phyloP scores from a whole-genome alignment of 2,797 vertebrate genomes.

The Eremophila alpestris region DNA sequence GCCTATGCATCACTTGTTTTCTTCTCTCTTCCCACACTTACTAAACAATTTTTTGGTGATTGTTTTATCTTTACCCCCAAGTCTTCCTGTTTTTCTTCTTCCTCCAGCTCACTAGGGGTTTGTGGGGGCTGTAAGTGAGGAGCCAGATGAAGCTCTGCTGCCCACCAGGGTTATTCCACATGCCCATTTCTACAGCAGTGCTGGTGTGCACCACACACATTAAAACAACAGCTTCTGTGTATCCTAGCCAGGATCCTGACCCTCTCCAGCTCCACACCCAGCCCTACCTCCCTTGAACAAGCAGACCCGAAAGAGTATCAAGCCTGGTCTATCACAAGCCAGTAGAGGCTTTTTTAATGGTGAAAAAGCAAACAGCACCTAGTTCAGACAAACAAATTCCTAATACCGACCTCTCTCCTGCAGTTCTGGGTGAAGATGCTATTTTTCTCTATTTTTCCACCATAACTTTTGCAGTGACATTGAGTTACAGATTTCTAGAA shows the following conservation, averaged over 20 bases:
- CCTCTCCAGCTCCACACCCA: neutral
- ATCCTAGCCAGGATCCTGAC: neutral
- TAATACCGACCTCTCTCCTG: neutral
- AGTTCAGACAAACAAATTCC: neutral
- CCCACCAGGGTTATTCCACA: neutral
- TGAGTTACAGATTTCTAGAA: neutral
- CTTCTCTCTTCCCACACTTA: neutral
- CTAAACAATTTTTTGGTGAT: neutral
- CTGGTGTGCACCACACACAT: no score
- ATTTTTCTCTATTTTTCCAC: neutral
- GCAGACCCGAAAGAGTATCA: neutral
- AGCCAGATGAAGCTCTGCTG: neutral
- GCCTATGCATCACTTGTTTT: neutral
- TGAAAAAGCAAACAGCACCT: neutral
- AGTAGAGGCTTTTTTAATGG: fast-evolving
- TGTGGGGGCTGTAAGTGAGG: fast-evolving
- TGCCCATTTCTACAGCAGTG: neutral
- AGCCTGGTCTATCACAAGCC: neutral
- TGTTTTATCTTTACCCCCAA: neutral
- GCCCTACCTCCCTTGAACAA: neutral
- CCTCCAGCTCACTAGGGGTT: neutral
- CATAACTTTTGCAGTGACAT: neutral
- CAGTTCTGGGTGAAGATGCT: neutral
- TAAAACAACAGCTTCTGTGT: neutral
- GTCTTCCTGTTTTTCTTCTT: neutral